Evolutionary conservation across 2,888 invertebrate species (phyloP).

Genomic region (Flabesymbios commensalis): DNA sequence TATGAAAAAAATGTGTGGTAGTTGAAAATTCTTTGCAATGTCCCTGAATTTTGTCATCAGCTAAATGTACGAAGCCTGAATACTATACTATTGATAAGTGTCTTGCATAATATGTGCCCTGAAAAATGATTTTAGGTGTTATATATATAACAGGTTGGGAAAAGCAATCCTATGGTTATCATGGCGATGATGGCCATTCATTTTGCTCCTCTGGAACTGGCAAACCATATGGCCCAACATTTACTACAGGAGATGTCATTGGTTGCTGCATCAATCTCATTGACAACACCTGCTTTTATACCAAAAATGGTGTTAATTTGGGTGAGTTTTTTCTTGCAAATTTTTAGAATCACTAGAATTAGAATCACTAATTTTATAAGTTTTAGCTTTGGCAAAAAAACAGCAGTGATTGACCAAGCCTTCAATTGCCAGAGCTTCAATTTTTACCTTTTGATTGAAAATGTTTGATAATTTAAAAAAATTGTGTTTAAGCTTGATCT

Average conservation of each 20-base stretch:
- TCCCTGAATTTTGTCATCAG: too few species aligned
- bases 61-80: too few species aligned
- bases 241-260: slow-evolving; percentile 96
- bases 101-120: too few species aligned
- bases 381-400: background rate
- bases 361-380: background rate
- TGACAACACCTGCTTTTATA: slow-evolving; percentile 98
- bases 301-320: slow-evolving; percentile 96
- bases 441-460: background rate
- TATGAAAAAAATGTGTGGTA: too few species aligned
- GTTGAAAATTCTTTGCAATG: too few species aligned
- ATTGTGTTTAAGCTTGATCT: background rate
- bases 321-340: slow-evolving; percentile 48
- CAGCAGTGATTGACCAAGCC: too few species aligned
- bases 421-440: background rate
- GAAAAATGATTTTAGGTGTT: too few species aligned
- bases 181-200: slow-evolving; percentile 99
- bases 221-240: slow-evolving; percentile 97
- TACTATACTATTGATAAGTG: too few species aligned
- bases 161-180: slow-evolving; percentile 98
- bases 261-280: slow-evolving; percentile 98
- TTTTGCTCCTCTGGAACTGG: slow-evolving; percentile 96
- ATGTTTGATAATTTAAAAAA: background rate
- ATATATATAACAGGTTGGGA: slow-evolving; percentile 88
- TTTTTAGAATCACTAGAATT: background rate